Conservation (phyloP, 2,797 vertebrate species). For the Liasis olivaceus region DNA sequence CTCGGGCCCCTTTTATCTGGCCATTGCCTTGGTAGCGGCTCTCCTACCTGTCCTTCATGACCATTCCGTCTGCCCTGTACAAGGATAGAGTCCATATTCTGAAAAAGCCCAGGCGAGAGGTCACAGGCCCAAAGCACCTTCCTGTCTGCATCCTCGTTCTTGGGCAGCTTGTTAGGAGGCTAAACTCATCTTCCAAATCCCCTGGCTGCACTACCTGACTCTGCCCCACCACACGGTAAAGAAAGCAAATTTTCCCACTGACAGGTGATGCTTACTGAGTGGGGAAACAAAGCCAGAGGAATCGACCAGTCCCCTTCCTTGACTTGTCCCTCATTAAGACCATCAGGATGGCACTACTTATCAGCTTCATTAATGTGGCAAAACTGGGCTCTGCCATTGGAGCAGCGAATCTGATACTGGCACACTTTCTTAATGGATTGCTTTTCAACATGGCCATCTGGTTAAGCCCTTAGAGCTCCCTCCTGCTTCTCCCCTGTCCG, state of each 20-base stretch:
- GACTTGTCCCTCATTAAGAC: not conserved
- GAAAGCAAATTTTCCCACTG: not conserved
- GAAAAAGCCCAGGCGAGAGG: not conserved
- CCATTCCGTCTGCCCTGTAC: not conserved
- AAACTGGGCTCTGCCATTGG: not conserved
- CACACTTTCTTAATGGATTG: not conserved
- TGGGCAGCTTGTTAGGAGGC: not conserved
- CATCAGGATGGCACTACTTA: not conserved
- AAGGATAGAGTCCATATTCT: not conserved
- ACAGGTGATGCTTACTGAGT: not conserved
- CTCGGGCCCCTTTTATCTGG: not conserved
- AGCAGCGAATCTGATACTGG: not conserved
- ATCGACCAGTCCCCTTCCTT: not conserved
- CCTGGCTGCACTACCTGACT: not conserved
- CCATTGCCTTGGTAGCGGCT: not conserved
- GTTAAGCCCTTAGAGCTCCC: not conserved
- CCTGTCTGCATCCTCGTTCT: not conserved
- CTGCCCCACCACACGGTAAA: not conserved
- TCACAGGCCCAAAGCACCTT: not conserved
- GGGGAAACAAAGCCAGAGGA: not conserved
- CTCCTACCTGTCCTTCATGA: not conserved
- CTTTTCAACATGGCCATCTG: not conserved
- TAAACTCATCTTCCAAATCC: not conserved
- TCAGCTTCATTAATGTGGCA: not conserved
- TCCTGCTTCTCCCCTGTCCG: not conserved